phyloP scores from a whole-genome alignment of 2,888 invertebrate species.

The Plagodis dolabraria region DNA sequence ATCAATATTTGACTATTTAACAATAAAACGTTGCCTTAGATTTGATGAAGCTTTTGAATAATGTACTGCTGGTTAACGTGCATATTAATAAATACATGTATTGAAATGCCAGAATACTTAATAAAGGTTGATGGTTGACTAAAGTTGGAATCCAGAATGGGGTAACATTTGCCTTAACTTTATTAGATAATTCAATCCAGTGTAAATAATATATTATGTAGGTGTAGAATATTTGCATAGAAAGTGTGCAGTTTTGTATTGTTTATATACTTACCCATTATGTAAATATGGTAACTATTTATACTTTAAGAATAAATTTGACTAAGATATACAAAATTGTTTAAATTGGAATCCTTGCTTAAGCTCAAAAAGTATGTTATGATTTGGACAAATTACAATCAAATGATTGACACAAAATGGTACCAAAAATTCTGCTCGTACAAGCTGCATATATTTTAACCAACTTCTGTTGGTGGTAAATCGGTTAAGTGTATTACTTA shows the following conservation, averaged over 20 bases:
- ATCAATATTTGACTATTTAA: not conserved
- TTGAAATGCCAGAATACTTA: conserved; percentile 3
- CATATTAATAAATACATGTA: conserved; percentile 3
- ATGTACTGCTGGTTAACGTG: conserved; percentile 9
- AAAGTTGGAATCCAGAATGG: conserved; percentile 29
- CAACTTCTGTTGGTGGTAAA: too few relatives aligned
- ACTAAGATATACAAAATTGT: conserved; percentile 36
- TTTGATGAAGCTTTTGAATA: conserved; percentile 13
- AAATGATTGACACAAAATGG: too few relatives aligned
- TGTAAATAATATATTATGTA: conserved; percentile 29
- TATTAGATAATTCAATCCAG: conserved; percentile 28
- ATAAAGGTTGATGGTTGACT: conserved; percentile 5
- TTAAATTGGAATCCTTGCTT: conserved; percentile 13
- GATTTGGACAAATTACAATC: too few relatives aligned
- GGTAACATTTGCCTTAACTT: conserved; percentile 39
- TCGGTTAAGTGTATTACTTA: too few relatives aligned
- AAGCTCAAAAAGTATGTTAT: not conserved
- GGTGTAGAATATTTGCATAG: conserved; percentile 22
- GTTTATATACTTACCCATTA: conserved; percentile 57
- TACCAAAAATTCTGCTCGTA: too few relatives aligned
- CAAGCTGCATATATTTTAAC: too few relatives aligned
- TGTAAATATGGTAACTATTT: conserved; percentile 72
- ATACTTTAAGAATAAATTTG: conserved; percentile 74
- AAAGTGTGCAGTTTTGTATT: conserved; percentile 64
- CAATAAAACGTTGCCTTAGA: conserved; percentile 26